A percentile compares a stretch with the other conserved stretches of the same genome.
Evolutionary conservation across 1,140 invertebrate genomes (phyloP).

Genomic region (Cydia fagiglandana): DNA sequence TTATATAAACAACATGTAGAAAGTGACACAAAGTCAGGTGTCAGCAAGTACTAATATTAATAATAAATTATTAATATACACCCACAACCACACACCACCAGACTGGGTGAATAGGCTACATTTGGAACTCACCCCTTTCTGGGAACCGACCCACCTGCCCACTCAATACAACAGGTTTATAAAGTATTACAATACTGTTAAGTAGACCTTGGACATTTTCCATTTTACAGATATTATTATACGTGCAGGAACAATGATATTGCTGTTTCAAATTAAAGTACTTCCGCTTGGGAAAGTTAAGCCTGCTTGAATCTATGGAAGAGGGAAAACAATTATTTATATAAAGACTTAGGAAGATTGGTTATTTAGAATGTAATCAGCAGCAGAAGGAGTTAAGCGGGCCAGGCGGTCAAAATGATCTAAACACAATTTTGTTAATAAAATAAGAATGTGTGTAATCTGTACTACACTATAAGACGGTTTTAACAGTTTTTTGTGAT

Average conservation of each 20-base stretch:
- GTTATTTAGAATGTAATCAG: background rate
- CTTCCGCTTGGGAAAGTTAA: background rate
- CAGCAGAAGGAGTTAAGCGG: background rate
- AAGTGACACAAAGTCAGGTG: background rate
- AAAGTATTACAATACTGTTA: background rate
- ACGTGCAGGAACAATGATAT: background rate
- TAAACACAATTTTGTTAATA: too few relatives aligned
- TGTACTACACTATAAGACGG: too few relatives aligned
- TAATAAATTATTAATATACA: background rate
- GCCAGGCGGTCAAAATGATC: background rate
- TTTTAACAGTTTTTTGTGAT: too few relatives aligned
- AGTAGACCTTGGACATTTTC: background rate
- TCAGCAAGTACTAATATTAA: background rate
- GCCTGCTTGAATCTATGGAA: background rate
- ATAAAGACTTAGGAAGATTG: background rate
- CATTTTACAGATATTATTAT: background rate
- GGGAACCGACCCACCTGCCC: background rate
- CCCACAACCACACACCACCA: background rate
- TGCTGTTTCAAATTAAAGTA: background rate
- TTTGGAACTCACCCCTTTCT: background rate
- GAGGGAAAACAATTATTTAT: conserved; percentile 6
- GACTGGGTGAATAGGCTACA: background rate
- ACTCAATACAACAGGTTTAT: background rate
- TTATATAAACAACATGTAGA: background rate
- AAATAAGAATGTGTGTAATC: too few relatives aligned